Base-by-base conservation (phyloP, 2,797 vertebrate genomes). In the Clarias laeviceps region DNA sequence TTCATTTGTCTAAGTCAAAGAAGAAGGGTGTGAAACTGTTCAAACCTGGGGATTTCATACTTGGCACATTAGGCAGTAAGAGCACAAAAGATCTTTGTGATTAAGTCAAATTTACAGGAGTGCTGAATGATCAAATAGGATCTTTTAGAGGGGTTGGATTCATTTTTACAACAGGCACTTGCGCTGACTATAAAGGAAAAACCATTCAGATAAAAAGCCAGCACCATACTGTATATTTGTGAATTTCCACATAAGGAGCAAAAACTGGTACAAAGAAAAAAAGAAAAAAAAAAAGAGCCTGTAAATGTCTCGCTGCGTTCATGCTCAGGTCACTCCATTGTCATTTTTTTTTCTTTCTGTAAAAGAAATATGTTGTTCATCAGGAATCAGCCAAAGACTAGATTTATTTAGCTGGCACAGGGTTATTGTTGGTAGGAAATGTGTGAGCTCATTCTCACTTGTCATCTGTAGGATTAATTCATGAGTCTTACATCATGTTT, bases 401-500 rank as follows among this genome's bases (percentile, higher is more conserved):
- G 76, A 61, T 61, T 61, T 78, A 78, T 78, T n/a, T 24, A 24
- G 76, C 56, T 37, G 32, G 32, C 20, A 24, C 76, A 8, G 76
- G 29, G 32, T 11, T 37, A 61, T 61, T 24, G 56, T 78, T 78
- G 29, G 29, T 5, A 37, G 37, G 59, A 77, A 61, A 24, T 61
- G 12, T 61, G 54, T 34, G 54, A 61, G 74, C 20, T 59, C 56
- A 34, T 37, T 14, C 56, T 78, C 20, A 0, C 74, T 61, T 61
- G 56, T 78, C 56, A 78, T 78, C 12, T 78, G 56, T 15, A 32
- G 56, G 22, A 78, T 24, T 78, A 61, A 78, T 78, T 78, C 32
- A 61, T 34, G 20, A 61, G 76, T 2, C 20, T 37, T 78, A 61
- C 32, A 78, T 78, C 56, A 78, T 37, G 11, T 34, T 61, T 37